Evolutionary conservation across 1,140 invertebrate species (phyloP).

Genomic region (Drosophila erecta): DNA sequence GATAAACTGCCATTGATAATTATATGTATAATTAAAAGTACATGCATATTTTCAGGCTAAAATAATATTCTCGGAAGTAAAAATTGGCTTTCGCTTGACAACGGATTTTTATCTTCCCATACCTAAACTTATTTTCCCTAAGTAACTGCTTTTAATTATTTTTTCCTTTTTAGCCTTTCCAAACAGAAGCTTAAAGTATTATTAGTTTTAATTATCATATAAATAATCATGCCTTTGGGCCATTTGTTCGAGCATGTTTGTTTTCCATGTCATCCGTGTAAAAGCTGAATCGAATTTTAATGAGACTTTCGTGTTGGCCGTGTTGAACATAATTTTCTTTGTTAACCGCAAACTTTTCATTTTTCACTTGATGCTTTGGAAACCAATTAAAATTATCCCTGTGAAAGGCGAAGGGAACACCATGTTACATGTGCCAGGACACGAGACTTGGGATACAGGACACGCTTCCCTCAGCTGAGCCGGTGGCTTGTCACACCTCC

Average conservation of each 20-base stretch:
- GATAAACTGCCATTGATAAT: no score
- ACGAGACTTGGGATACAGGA: conserved; percentile 17
- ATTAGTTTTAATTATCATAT: not conserved
- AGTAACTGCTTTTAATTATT: not conserved
- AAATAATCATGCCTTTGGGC: not conserved
- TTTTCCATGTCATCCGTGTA: conserved; percentile 2
- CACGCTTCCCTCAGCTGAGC: conserved; percentile 34
- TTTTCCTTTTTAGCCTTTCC: not conserved
- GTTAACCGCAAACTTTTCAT: conserved; percentile 25
- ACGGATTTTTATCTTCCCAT: no score
- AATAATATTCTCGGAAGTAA: no score
- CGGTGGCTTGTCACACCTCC: conserved; percentile 44
- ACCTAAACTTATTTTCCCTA: no score
- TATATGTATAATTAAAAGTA: no score
- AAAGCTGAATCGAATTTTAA: conserved; percentile 23
- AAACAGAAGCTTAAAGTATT: not conserved
- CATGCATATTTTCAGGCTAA: no score
- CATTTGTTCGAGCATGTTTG: not conserved
- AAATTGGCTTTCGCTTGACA: no score
- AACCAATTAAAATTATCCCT: conserved; percentile 42
- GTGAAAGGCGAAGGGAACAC: conserved; percentile 4
- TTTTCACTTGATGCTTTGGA: conserved; percentile 35
- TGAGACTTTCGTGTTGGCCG: conserved; percentile 13
- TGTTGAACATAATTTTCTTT: conserved; percentile 33
- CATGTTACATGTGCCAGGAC: conserved; percentile 26